Percentiles rank a stretch among this genome's conserved stretches.
Evolutionary conservation across 2,888 invertebrate species (phyloP).

Genomic region (Morpho helenor): DNA sequence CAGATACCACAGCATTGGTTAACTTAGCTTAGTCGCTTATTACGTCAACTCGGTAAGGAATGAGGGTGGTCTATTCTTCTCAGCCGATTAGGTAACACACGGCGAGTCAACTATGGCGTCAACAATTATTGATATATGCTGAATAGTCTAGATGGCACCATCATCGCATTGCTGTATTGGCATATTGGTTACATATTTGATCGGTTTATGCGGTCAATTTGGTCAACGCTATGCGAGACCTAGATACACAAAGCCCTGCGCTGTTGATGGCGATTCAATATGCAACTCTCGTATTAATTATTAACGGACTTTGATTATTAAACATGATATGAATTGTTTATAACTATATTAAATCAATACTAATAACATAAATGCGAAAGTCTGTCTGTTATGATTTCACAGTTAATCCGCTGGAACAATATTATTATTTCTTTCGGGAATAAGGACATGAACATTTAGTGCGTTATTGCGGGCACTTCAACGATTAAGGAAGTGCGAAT

Average conservation of each 20-base stretch:
- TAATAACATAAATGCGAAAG: too few relatives aligned
- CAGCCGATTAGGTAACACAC: too few relatives aligned
- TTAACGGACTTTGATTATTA: conserved; percentile 14
- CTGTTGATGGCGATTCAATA: conserved; percentile 27
- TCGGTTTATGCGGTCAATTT: conserved; percentile 34
- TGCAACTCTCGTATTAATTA: conserved; percentile 18
- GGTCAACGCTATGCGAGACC: conserved; percentile 32
- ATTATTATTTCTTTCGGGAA: too few relatives aligned
- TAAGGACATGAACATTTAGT: too few relatives aligned
- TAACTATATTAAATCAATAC: neutral
- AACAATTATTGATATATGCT: conserved; percentile 1
- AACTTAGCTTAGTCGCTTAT: too few relatives aligned
- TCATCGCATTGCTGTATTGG: conserved; percentile 5
- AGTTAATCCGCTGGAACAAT: too few relatives aligned
- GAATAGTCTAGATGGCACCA: neutral
- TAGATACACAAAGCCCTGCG: conserved; percentile 29
- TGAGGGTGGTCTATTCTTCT: too few relatives aligned
- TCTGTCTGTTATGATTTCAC: too few relatives aligned
- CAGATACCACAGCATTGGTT: too few relatives aligned
- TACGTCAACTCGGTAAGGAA: too few relatives aligned
- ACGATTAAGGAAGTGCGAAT: too few relatives aligned
- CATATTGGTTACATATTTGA: conserved; percentile 33
- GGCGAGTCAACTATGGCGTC: neutral
- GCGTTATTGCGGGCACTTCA: too few relatives aligned
- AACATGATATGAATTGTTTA: conserved; percentile 8